Base-by-base conservation (phyloP, 2,797 vertebrate genomes). In the Kryptolebias ocellatus region DNA sequence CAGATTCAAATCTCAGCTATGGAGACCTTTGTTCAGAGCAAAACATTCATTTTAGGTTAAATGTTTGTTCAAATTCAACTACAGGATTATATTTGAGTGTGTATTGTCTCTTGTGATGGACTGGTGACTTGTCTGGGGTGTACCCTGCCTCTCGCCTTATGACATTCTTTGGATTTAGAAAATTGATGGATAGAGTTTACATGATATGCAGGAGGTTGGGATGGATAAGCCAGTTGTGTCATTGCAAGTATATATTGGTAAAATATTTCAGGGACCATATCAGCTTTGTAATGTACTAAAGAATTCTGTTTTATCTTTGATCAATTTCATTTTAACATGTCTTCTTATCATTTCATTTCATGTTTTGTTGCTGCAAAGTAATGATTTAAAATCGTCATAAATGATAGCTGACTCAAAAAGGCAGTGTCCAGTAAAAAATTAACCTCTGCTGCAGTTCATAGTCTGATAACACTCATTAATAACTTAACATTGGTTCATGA, bases 391-490 rank as follows among this genome's bases (percentile, higher is more conserved):
- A 46, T 5, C 8, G 14, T 14, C 42, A 60, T 6, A 42, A 24
- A 37, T 53, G 16, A 71, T 45, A 60, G 9, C 52, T 0, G 51
- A 31, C n/a, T 9, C 0, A 1, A 54, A 63, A 46, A 31, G n/a
- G 14, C 37, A 62, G 29, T 59, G 31, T 79, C 2, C 50, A 74
- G 61, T 57, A 16, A 53, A 60, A 70, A 61, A 42, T 57, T 39
- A 5, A 2, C 1, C 9, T 39, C 17, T 60, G 34, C 15, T 70
- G 6, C 34, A 64, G 0, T 47, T 70, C 39, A 55, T 29, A n/a
- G 49, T 37, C 28, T 67, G 37, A 68, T 72, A 57, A 37, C 17
- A 20, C 8, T 74, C 66, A 79, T 72, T 71, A 74, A 67, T 73
- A 76, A 66, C 18, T 49, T 66, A 69, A 59, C 45, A 55, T 64